Conservation (phyloP, 2,797 vertebrate species). For the Poeciliopsis infans region DNA sequence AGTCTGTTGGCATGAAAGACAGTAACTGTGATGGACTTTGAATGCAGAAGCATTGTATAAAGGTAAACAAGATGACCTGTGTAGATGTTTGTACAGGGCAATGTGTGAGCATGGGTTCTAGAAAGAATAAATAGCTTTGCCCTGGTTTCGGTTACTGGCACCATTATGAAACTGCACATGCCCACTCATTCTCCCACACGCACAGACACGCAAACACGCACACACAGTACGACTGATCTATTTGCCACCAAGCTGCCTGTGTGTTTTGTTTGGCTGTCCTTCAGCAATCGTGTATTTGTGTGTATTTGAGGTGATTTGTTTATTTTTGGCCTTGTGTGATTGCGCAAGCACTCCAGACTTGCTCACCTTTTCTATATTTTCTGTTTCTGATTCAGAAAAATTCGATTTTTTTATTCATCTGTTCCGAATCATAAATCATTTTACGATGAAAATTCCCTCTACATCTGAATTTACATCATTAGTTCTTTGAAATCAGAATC, state of each 20-base stretch:
- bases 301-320: conserved; percentile 48
- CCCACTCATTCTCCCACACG: conserved; percentile 9
- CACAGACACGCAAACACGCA: conserved; percentile 8
- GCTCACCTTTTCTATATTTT: neutral
- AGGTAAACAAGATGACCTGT: conserved; percentile 22
- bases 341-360: neutral
- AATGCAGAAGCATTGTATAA: conserved; percentile 33
- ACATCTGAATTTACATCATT: neutral
- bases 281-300: conserved; percentile 61
- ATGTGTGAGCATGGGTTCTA: conserved; percentile 39
- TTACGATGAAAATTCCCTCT: neutral
- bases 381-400: neutral
- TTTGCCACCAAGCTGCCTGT: conserved; percentile 56
- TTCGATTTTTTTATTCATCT: neutral
- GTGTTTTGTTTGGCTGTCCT: conserved; percentile 76
- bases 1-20: conserved; percentile 38
- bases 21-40: conserved; percentile 35
- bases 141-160: conserved; percentile 73
- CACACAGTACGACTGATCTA: conserved; percentile 46
- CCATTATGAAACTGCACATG: conserved; percentile 35
- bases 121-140: conserved; percentile 75
- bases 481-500: neutral
- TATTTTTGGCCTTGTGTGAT: conserved; percentile 46
- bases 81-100: neutral
- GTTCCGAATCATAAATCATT: neutral